Conservation (phyloP, 2,888 invertebrate genomes). For the Heliconius aoede region DNA sequence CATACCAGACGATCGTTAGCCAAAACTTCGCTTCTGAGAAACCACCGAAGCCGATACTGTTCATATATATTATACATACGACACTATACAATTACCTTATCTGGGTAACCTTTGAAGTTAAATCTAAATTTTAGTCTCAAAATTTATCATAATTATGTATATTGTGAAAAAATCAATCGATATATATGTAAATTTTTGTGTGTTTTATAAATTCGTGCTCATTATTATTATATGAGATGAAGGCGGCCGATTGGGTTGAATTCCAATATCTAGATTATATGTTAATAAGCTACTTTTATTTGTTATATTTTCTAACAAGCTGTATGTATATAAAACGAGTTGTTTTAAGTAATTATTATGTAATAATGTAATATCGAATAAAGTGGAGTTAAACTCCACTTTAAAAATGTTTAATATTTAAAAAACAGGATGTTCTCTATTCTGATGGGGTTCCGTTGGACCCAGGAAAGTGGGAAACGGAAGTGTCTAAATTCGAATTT, state of each 20-base stretch:
- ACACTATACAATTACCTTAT: constrained; percentile 37
- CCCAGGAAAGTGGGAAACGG: no score
- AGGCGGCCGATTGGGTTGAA: constrained; percentile 3
- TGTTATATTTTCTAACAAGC: background rate
- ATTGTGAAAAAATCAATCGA: constrained; percentile 16
- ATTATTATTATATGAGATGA: constrained; percentile 13
- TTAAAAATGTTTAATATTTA: no score
- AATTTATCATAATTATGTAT: constrained; percentile 24
- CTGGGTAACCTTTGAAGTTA: constrained; percentile 21
- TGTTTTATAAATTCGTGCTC: constrained; percentile 15
- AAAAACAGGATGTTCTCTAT: background rate
- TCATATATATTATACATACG: constrained; percentile 34
- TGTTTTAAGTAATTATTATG: background rate
- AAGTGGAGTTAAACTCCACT: background rate
- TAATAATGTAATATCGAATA: background rate
- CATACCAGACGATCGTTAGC: constrained; percentile 43
- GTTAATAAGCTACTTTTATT: background rate
- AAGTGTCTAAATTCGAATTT: background rate
- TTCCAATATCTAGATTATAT: constrained; percentile 15
- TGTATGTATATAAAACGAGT: background rate
- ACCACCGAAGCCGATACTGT: constrained; percentile 22
- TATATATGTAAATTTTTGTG: constrained; percentile 15
- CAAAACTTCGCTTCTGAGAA: constrained; percentile 45
- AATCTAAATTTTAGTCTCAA: constrained; percentile 10
- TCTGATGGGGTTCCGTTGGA: no score